Base-by-base conservation (phyloP, 2,113 vertebrate species). In the Hyla sarda region DNA sequence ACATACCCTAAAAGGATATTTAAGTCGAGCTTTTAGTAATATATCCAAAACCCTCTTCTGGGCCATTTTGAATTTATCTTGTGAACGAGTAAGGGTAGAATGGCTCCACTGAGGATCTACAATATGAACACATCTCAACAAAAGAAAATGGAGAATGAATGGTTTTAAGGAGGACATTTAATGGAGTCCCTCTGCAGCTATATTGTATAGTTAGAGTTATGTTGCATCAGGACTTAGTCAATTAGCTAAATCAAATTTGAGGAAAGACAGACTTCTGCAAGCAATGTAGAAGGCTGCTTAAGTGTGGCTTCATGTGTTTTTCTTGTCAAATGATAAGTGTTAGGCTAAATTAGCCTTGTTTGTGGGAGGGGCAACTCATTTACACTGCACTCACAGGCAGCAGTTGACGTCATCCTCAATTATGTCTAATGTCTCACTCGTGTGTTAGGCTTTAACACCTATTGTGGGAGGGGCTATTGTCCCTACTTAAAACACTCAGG, bases 201-300 rank as follows among this genome's bases (percentile, higher is more conserved):
- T 56, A 23, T 19, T 13, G 12, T 9, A 2, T 65, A 28, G 14
- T 28, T 52, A 13, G 21, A 78, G 41, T 60, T 79, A 79, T 58
- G 21, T 41, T 14, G 32, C 32, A 41, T 41, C 76, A 79, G 60
- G 32, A 37, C 32, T 41, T 17, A 58, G 30, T 60, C 72, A 75
- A 48, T 75, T 75, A 75, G n/a, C 28, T 75, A 48, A 28, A 75
- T 25, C 41, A 25, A 25, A 75, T 25, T 75, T 28, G 72, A 75
- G 72, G n/a, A 48, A 75, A 48, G 41, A 14, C 72, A 75, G 72
- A 28, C 72, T 47, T 28, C 41, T 48, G 6, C 21, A 47, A 28
- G 12, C 72, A 75, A 48, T 75, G 21, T 25, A 75, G n/a, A 67
- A 67, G 1, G 6, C 25, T 25, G n/a, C 41, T n/a, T 65, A 67